These are phyloP conservation scores for Cryptocheilus praepositus DNA, from an alignment of 2,888 invertebrate genomes.

Conservation along the genomic window DNA sequence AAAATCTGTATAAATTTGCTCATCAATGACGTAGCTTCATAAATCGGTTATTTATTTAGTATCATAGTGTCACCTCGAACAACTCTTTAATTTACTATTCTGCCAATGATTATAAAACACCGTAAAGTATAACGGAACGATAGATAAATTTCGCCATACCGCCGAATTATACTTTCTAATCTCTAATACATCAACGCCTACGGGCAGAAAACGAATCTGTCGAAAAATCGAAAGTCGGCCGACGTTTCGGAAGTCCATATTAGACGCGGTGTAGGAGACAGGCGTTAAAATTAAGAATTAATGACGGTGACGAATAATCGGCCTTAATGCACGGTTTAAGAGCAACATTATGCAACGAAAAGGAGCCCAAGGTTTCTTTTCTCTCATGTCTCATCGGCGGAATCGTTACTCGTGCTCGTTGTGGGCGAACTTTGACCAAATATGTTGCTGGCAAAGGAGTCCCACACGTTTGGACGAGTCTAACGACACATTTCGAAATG, in stretches of 20 bases:
- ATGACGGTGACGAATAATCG: conserved; percentile 24
- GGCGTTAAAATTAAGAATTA: background rate
- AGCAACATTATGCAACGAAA: conserved; percentile 64
- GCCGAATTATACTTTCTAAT: too few species aligned
- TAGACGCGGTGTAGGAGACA: background rate
- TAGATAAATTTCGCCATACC: too few species aligned
- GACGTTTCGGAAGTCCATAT: background rate
- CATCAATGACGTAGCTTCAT: too few species aligned
- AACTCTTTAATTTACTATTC: too few species aligned
- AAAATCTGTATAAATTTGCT: too few species aligned
- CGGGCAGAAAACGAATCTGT: too few species aligned
- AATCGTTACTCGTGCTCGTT: conserved; percentile 25
- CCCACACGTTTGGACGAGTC: background rate
- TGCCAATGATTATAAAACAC: too few species aligned
- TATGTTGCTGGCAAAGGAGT: conserved; percentile 41
- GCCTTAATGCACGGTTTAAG: conserved; percentile 56
- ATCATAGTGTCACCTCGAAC: too few species aligned
- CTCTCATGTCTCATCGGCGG: conserved; percentile 25
- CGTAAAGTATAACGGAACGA: too few species aligned
- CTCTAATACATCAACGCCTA: too few species aligned
- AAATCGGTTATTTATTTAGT: too few species aligned
- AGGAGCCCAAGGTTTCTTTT: conserved; percentile 65
- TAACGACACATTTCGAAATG: background rate
- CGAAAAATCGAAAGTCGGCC: background rate
- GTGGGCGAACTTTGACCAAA: conserved; percentile 48